Conservation (phyloP, 2,113 vertebrate genomes). For the Zeus faber region DNA sequence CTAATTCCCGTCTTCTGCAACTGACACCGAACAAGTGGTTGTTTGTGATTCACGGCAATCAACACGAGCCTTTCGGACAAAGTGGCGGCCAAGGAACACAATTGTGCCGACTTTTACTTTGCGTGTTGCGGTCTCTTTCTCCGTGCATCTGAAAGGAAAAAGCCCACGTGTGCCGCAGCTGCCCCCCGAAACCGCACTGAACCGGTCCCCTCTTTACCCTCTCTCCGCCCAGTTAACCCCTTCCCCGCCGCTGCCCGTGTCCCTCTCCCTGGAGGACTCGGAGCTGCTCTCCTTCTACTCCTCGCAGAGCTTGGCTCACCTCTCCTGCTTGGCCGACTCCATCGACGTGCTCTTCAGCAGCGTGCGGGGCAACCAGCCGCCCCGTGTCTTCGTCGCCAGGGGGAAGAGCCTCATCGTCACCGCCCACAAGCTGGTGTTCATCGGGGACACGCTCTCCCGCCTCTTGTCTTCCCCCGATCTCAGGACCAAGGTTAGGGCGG, state of each 20-base stretch:
- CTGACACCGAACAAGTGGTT: too few species aligned
- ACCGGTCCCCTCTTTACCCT: neutral
- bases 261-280: slow-evolving; percentile 79
- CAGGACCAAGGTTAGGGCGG: slow-evolving; percentile 69
- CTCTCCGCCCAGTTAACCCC: slow-evolving; percentile 60
- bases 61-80: too few species aligned
- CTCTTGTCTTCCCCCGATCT: slow-evolving; percentile 80
- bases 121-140: neutral
- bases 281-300: slow-evolving; percentile 88
- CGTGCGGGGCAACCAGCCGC: slow-evolving; percentile 82
- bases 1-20: too few species aligned
- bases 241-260: slow-evolving; percentile 59
- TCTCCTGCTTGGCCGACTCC: slow-evolving; percentile 79
- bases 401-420: slow-evolving; percentile 86
- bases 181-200: too few species aligned
- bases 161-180: neutral
- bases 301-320: slow-evolving; percentile 84
- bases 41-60: too few species aligned
- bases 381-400: slow-evolving; percentile 82
- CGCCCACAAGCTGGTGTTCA: slow-evolving; percentile 89
- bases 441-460: slow-evolving; percentile 86
- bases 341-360: slow-evolving; percentile 82
- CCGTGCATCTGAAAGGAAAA: too few species aligned
- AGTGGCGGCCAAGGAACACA: neutral
- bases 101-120: too few species aligned